Evolutionary conservation across 2,888 invertebrate genomes (phyloP).

Genomic region (Aporophyla lueneburgensis): DNA sequence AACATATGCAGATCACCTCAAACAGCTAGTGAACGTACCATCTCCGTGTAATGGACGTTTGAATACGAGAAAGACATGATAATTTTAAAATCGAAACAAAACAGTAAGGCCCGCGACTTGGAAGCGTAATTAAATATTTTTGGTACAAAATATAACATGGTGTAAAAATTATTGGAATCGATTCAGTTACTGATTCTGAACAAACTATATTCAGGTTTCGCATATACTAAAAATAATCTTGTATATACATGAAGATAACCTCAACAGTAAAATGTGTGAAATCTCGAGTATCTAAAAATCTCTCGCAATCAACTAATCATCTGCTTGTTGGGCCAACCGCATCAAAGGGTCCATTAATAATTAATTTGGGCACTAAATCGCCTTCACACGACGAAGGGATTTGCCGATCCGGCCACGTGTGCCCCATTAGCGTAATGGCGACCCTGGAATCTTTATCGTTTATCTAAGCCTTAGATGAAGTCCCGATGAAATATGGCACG

Average conservation of each 20-base stretch:
- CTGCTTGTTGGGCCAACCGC: slow-evolving; percentile 79
- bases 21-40: too few species aligned
- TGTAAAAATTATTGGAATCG: too few species aligned
- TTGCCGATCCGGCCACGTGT: slow-evolving; percentile 86
- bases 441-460: slow-evolving; percentile 82
- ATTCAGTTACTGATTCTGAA: too few species aligned
- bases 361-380: slow-evolving; percentile 89
- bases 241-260: not conserved
- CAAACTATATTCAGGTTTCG: too few species aligned
- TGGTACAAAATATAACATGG: too few species aligned
- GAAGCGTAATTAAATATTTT: too few species aligned
- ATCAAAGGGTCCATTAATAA: slow-evolving; percentile 88
- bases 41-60: too few species aligned
- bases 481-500: slow-evolving; percentile 41
- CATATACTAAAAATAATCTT: too few species aligned
- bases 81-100: too few species aligned
- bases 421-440: slow-evolving; percentile 88
- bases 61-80: too few species aligned
- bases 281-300: slow-evolving; percentile 76
- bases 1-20: too few species aligned
- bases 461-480: slow-evolving; percentile 64
- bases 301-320: slow-evolving; percentile 85
- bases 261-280: slow-evolving; percentile 13
- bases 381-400: slow-evolving; percentile 88
- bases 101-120: too few species aligned